phyloP scores from a whole-genome alignment of 1,140 invertebrate species.

The Telenomus remus region DNA sequence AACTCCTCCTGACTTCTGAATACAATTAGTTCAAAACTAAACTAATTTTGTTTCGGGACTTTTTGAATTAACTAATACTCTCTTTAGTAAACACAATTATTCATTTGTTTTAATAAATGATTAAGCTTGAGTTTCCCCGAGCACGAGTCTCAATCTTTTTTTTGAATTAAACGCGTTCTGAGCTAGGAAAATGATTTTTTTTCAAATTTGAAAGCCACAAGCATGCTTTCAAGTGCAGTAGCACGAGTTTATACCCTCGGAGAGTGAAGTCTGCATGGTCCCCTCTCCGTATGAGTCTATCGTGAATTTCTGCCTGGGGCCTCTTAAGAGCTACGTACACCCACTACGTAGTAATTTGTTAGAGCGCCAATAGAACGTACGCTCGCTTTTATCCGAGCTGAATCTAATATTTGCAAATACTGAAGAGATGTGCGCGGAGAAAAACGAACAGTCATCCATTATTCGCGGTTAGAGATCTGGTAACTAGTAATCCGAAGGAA shows the following conservation, averaged over 20 bases:
- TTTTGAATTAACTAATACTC: too few species aligned
- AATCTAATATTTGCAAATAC: slow-evolving; percentile 65
- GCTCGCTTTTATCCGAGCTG: slow-evolving; percentile 59
- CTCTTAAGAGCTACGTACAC: slow-evolving; percentile 36
- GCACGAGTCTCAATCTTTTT: too few species aligned
- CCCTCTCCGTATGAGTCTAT: slow-evolving; percentile 50
- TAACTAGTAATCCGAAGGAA: slow-evolving; percentile 60
- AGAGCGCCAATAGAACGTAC: slow-evolving; percentile 60
- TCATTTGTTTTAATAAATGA: too few species aligned
- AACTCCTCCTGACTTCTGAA: too few species aligned
- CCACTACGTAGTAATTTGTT: slow-evolving; percentile 64
- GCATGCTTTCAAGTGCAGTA: slow-evolving; percentile 55
- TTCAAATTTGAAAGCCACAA: slow-evolving; percentile 43
- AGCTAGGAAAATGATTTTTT: slow-evolving; percentile 47
- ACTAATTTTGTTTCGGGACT: too few species aligned
- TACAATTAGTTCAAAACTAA: too few species aligned
- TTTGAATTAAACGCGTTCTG: too few species aligned
- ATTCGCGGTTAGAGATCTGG: slow-evolving; percentile 64
- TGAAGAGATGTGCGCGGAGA: slow-evolving; percentile 45
- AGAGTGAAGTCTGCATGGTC: slow-evolving; percentile 48
- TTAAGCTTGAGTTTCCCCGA: too few species aligned
- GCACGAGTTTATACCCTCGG: slow-evolving; percentile 48
- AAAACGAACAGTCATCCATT: slow-evolving; percentile 64
- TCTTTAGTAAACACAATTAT: too few species aligned
- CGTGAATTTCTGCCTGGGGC: slow-evolving; percentile 52